Conservation (phyloP, 2,797 vertebrate species). For the Halcyon leucocephala region DNA sequence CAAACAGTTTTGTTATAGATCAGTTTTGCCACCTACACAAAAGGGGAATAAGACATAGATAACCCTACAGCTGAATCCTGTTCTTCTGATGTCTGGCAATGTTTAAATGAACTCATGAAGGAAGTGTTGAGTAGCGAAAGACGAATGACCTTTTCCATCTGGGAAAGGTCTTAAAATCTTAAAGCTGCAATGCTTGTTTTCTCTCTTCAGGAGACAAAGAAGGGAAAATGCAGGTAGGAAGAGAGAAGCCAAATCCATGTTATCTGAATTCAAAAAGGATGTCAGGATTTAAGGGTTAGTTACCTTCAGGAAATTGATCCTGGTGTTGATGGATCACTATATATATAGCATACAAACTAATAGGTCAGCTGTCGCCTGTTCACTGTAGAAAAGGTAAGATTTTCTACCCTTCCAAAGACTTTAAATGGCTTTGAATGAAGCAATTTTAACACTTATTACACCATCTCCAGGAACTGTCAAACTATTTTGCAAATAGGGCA, state of each 20-base stretch:
- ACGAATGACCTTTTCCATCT: slow-evolving; percentile 77
- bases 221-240: slow-evolving; percentile 49
- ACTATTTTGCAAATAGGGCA: not conserved
- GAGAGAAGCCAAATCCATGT: not conserved
- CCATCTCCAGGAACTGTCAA: not conserved
- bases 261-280: not conserved
- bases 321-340: slow-evolving; percentile 32
- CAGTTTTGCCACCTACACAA: slow-evolving; percentile 71
- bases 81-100: slow-evolving; percentile 74
- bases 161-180: slow-evolving; percentile 74
- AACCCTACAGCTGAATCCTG: slow-evolving; percentile 69
- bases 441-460: not conserved
- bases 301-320: slow-evolving; percentile 54
- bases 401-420: not conserved
- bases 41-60: slow-evolving; percentile 65
- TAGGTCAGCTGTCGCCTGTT: not conserved
- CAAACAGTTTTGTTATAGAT: slow-evolving; percentile 69
- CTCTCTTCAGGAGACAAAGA: slow-evolving; percentile 9
- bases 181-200: slow-evolving; percentile 47
- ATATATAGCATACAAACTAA: not conserved
- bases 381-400: not conserved
- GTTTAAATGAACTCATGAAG: slow-evolving; percentile 77
- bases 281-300: not conserved
- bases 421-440: not conserved
- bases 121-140: slow-evolving; percentile 77